These are phyloP conservation scores for Cataglyphis altisquamis DNA, from an alignment of 2,888 invertebrate species.

Conservation along the genomic window DNA sequence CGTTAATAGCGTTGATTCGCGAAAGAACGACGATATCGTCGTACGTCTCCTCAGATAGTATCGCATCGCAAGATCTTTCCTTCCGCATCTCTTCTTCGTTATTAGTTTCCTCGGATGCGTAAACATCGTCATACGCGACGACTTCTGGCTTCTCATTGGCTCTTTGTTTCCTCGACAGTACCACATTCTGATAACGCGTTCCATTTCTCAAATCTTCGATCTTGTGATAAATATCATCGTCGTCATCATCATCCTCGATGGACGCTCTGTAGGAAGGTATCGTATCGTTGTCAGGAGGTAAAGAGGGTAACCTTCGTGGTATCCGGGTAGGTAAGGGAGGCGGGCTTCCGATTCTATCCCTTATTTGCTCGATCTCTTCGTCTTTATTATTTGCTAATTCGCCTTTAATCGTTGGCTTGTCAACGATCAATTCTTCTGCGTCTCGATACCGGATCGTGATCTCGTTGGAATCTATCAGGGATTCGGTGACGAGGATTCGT, in stretches of 20 bases:
- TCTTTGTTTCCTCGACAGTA: not conserved
- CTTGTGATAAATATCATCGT: slow-evolving; percentile 82
- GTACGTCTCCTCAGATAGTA: slow-evolving; percentile 50
- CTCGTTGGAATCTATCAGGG: not conserved
- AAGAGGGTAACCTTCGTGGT: slow-evolving; percentile 77
- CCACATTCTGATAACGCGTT: slow-evolving; percentile 75
- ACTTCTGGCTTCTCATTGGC: not conserved
- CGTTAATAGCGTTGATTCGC: not conserved
- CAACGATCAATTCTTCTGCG: not conserved
- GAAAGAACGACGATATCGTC: slow-evolving; percentile 59
- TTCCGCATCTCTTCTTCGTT: not conserved
- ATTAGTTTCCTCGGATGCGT: not conserved
- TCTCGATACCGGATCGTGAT: slow-evolving; percentile 51
- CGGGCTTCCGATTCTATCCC: slow-evolving; percentile 41
- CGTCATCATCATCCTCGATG: slow-evolving; percentile 75
- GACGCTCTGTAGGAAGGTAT: slow-evolving; percentile 46
- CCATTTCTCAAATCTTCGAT: slow-evolving; percentile 80
- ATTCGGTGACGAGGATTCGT: not conserved
- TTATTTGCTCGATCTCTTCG: not conserved
- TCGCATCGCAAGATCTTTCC: slow-evolving; percentile 4
- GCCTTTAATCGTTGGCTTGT: not conserved
- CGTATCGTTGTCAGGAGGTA: slow-evolving; percentile 69
- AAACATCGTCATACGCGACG: slow-evolving; percentile 76
- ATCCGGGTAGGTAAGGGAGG: slow-evolving; percentile 77
- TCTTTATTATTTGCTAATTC: not conserved